These are phyloP conservation scores for Oryzias curvinotus DNA, from an alignment of 2,113 vertebrate species.

Conservation along the genomic window DNA sequence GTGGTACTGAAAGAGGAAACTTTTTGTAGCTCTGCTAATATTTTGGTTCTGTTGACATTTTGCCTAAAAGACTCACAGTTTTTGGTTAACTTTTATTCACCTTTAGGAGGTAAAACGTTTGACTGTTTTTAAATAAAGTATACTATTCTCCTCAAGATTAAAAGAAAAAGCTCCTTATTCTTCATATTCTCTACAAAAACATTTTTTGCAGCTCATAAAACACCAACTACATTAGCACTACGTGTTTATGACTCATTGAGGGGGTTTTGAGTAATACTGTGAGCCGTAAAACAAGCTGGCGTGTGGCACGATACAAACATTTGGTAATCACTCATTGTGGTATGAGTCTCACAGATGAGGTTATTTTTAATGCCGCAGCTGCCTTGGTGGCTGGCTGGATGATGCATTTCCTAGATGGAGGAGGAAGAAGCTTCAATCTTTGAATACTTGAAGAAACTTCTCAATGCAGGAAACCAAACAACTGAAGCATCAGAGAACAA, in stretches of 20 bases:
- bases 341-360: slow-evolving; percentile 10
- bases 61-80: no score
- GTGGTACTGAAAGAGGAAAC: no score
- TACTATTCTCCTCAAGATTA: no score
- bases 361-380: slow-evolving; percentile 42
- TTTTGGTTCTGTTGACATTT: no score
- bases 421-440: slow-evolving; percentile 25
- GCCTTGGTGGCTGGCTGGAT: slow-evolving; percentile 28
- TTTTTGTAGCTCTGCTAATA: no score
- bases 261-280: slow-evolving; percentile 18
- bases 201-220: not conserved
- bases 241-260: slow-evolving; percentile 30
- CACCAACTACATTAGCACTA: slow-evolving; percentile 6
- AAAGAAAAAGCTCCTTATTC: no score
- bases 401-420: slow-evolving; percentile 41
- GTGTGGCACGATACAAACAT: slow-evolving; percentile 26
- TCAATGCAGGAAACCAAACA: slow-evolving; percentile 9
- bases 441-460: slow-evolving; percentile 19
- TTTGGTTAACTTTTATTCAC: no score
- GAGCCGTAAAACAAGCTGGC: slow-evolving; percentile 21
- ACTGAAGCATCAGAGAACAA: slow-evolving; percentile 17
- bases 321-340: slow-evolving; percentile 18
- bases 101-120: no score
- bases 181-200: not conserved
- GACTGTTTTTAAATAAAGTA: no score